phyloP scores from a whole-genome alignment of 2,888 invertebrate genomes.

The Adelphocoris suturalis region DNA sequence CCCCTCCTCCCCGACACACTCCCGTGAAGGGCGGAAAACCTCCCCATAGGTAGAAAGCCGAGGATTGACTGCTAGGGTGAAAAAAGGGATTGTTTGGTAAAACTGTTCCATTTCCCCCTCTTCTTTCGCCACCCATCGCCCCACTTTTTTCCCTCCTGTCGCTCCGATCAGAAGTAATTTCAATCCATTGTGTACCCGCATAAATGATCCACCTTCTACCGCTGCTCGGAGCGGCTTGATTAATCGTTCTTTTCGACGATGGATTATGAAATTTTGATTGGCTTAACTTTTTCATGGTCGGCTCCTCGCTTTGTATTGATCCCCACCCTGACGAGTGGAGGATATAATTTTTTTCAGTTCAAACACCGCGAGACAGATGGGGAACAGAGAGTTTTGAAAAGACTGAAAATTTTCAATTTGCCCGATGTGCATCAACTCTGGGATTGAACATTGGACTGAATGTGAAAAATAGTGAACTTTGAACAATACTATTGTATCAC shows the following conservation, averaged over 20 bases:
- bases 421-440: too few species aligned
- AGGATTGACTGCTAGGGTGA: background rate
- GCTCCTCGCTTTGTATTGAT: slow-evolving; percentile 1
- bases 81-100: slow-evolving; percentile 46
- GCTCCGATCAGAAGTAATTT: slow-evolving; percentile 50
- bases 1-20: background rate
- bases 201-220: slow-evolving; percentile 46
- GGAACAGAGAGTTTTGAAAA: too few species aligned
- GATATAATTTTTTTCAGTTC: background rate
- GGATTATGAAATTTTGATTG: slow-evolving; percentile 58
- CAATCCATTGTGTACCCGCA: slow-evolving; percentile 48
- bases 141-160: background rate
- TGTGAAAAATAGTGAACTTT: too few species aligned
- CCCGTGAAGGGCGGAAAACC: background rate
- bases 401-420: too few species aligned
- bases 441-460: too few species aligned
- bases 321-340: background rate
- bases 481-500: too few species aligned
- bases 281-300: slow-evolving; percentile 38
- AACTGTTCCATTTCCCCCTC: background rate
- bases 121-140: background rate
- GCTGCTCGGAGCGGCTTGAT: slow-evolving; percentile 40
- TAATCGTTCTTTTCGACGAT: slow-evolving; percentile 46
- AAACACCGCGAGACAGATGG: too few species aligned
- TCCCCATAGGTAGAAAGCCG: slow-evolving; percentile 10